Percentiles rank a stretch among this genome's conserved stretches.
These are phyloP conservation scores for Nothura maculosa DNA, from an alignment of 2,797 vertebrate species.

Conservation along the genomic window DNA sequence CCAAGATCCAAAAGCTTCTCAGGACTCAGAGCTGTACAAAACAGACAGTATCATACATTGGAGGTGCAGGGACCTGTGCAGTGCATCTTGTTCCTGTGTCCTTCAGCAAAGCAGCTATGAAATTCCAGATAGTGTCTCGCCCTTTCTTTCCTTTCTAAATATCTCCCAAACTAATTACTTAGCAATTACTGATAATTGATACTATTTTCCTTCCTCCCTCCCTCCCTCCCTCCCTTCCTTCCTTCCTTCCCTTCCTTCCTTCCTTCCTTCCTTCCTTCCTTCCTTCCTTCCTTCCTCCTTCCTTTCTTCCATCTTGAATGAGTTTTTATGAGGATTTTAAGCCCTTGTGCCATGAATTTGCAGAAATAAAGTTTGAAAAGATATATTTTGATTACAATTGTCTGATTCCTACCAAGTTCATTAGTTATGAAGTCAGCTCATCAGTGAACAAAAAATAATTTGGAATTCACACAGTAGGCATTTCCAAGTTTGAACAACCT, in stretches of 20 bases:
- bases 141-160: neutral
- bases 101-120: neutral
- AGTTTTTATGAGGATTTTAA: neutral
- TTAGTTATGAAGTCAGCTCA: neutral
- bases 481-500: neutral
- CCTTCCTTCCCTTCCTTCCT: too few species aligned
- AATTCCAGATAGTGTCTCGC: neutral
- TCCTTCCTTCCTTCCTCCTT: too few species aligned
- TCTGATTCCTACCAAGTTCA: neutral
- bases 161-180: neutral
- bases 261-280: too few species aligned
- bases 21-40: too few species aligned
- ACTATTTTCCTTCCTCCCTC: neutral
- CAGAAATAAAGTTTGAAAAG: constrained; percentile 1
- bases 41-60: too few species aligned
- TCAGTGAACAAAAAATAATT: neutral
- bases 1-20: too few species aligned
- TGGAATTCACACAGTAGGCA: neutral
- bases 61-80: neutral
- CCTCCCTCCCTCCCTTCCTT: too few species aligned
- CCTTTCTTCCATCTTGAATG: neutral
- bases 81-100: neutral
- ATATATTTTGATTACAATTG: constrained; percentile 18
- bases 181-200: too few species aligned
- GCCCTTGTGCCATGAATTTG: neutral